Conservation (phyloP, 2,888 invertebrate genomes). For the Morpho helenor region DNA sequence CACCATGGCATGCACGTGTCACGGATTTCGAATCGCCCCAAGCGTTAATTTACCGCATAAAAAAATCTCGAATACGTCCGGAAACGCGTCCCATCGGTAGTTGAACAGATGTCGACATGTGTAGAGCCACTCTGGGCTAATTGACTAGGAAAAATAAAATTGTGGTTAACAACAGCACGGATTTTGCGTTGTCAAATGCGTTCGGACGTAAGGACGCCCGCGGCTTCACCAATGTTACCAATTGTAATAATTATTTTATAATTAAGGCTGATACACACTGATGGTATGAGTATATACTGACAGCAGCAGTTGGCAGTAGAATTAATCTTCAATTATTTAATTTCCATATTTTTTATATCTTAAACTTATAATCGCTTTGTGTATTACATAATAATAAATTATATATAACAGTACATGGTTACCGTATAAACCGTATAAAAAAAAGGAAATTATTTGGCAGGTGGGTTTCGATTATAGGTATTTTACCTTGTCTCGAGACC, state of each 20-base stretch:
- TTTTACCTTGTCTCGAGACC: too few relatives aligned
- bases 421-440: too few relatives aligned
- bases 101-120: slow-evolving; percentile 76
- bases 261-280: too few relatives aligned
- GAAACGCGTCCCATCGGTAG: slow-evolving; percentile 67
- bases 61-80: slow-evolving; percentile 59
- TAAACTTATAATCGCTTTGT: too few relatives aligned
- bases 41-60: slow-evolving; percentile 62
- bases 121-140: slow-evolving; percentile 56
- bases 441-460: too few relatives aligned
- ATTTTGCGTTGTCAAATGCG: slow-evolving; percentile 4
- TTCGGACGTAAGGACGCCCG: slow-evolving; percentile 4
- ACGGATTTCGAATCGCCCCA: slow-evolving; percentile 46
- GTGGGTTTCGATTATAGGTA: too few relatives aligned
- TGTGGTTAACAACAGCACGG: slow-evolving; percentile 31
- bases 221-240: not conserved
- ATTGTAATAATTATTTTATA: not conserved
- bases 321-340: too few relatives aligned
- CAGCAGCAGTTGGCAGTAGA: too few relatives aligned
- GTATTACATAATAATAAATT: too few relatives aligned
- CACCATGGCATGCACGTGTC: slow-evolving; percentile 42
- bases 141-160: slow-evolving; percentile 63
- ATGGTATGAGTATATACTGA: too few relatives aligned
- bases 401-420: too few relatives aligned
- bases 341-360: too few relatives aligned